Evolutionary conservation across 2,797 vertebrate species (phyloP), one percentile per base, ranked within the genome.

Genomic region (Stomatorhinus walkeri): DNA sequence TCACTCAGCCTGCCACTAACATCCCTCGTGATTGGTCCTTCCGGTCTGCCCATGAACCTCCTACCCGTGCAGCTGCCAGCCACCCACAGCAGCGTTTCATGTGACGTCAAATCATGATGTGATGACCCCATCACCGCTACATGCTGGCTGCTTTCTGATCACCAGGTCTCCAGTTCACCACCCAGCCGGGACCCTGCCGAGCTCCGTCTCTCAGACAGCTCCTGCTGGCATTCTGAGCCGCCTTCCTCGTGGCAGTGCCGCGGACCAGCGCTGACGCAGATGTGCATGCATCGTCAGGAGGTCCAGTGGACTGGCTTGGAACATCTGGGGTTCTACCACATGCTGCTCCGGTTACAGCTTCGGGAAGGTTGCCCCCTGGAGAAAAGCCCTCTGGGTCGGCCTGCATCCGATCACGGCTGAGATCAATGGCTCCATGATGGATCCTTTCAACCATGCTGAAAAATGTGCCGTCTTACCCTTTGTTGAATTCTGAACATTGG

Each of bases 281-380:
- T 81, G 68, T 76, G 32, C 68, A 76, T 76, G 32, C 68, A 76
- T 76, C 68, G 14, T 36, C 68, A 76, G 68, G 76, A 81, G 76
- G 40, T 81, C 36, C 76, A n/a, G 76, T 3, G 19, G n/a, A 81
- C 7, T 81, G 40, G 32, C 76, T 46, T 3, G 76, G 40, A 81
- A 81, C 76, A 81, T 46, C 76, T 81, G 76, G 76, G 76, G 76
- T 81, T 81, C 76, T 40, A 81, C 76, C 76, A 46, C 76, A 81
- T 46, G 36, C 40, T 81, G 76, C 76, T 81, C 76, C 2, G 1
- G 76, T 81, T 81, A 81, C 16, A 81, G 76, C 14, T 43, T n/a
- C 7, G 36, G 72, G 72, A 79, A 79, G 36, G 10, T 46, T n/a
- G 40, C 40, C 19, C 19, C 76, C 76, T 46, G 36, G 36, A 19